phyloP scores from a whole-genome alignment of 2,797 vertebrate species.

The Dryobates pubescens region DNA sequence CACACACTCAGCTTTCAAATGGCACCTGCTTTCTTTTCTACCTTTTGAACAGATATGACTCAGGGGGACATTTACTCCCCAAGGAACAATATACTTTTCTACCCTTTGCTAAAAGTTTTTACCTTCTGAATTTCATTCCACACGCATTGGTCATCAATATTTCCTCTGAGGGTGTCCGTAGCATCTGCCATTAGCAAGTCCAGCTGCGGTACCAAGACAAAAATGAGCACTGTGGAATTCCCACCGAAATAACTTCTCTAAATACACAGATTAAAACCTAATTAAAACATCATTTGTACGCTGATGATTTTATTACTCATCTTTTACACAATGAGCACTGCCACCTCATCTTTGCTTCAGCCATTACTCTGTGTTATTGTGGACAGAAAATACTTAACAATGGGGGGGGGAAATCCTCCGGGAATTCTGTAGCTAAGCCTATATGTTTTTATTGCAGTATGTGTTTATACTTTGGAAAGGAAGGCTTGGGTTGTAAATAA shows the following conservation, averaged over 20 bases:
- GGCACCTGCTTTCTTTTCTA: neutral
- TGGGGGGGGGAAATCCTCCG: constrained; percentile 45
- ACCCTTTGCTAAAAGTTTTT: constrained; percentile 68
- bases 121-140: constrained; percentile 84
- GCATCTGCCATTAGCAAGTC: constrained; percentile 86
- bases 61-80: constrained; percentile 43
- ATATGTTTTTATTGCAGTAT: constrained; percentile 66
- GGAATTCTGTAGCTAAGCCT: constrained; percentile 65
- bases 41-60: constrained; percentile 35
- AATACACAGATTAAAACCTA: constrained; percentile 88
- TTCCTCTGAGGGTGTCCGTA: constrained; percentile 86
- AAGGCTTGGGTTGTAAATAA: constrained; percentile 66
- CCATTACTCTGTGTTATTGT: constrained; percentile 64
- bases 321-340: constrained; percentile 76
- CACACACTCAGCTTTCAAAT: neutral
- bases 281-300: constrained; percentile 92
- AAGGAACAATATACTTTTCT: constrained; percentile 9
- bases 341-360: constrained; percentile 70
- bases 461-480: constrained; percentile 69
- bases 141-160: constrained; percentile 72
- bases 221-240: constrained; percentile 84
- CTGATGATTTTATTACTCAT: constrained; percentile 88
- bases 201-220: constrained; percentile 87
- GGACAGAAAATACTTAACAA: constrained; percentile 65
- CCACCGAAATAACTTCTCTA: constrained; percentile 83